Percentiles rank a stretch among this genome's conserved stretches.
Conservation (phyloP, 2,888 invertebrate species). For the Chrysolina americana region DNA sequence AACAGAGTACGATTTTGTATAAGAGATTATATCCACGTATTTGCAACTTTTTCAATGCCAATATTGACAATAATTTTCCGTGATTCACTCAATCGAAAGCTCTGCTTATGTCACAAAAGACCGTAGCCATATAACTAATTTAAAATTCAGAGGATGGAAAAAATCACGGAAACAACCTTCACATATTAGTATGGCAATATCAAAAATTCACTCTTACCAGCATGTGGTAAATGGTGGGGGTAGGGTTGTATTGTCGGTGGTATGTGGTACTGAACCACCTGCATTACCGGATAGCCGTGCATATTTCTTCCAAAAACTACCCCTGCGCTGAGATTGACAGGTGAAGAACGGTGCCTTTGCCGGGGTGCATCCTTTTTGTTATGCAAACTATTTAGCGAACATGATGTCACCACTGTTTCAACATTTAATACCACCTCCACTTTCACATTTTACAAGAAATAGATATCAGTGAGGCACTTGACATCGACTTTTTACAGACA, state of each 20-base stretch:
- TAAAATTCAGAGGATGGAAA: too few relatives aligned
- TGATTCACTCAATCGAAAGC: too few relatives aligned
- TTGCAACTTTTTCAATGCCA: too few relatives aligned
- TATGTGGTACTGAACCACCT: slow-evolving; percentile 78
- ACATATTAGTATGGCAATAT: background rate
- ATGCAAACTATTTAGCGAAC: background rate
- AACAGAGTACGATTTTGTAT: too few relatives aligned
- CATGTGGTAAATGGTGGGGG: slow-evolving; percentile 61
- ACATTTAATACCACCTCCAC: background rate
- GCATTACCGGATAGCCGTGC: slow-evolving; percentile 79
- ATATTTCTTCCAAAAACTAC: slow-evolving; percentile 61
- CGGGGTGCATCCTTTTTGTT: slow-evolving; percentile 13
- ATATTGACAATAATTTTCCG: too few relatives aligned
- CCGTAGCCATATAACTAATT: too few relatives aligned
- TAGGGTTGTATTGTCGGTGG: slow-evolving; percentile 69
- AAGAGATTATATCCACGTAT: too few relatives aligned
- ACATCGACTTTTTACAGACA: slow-evolving; percentile 49
- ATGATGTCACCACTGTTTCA: background rate
- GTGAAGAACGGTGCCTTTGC: slow-evolving; percentile 28
- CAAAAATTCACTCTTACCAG: slow-evolving; percentile 50
- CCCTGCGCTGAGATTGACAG: slow-evolving; percentile 9
- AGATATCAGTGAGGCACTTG: slow-evolving; percentile 33
- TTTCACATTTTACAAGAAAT: slow-evolving; percentile 26
- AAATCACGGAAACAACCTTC: background rate
- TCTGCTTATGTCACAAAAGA: too few relatives aligned